Evolutionary conservation across 2,797 vertebrate species (phyloP).

Genomic region (Danio choprae): DNA sequence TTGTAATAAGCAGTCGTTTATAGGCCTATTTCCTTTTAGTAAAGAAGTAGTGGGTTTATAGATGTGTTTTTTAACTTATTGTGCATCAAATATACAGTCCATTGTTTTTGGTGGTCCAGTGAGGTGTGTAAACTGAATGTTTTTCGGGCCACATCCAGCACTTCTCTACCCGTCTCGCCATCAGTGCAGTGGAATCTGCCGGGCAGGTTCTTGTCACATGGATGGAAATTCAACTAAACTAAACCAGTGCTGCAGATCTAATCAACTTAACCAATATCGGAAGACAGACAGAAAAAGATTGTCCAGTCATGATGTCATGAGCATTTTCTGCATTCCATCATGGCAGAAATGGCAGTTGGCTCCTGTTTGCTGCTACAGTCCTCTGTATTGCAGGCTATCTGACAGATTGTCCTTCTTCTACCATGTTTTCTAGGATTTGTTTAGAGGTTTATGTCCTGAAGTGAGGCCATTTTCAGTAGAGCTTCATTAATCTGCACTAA

Average conservation of each 20-base stretch:
- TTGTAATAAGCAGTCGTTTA: too few relatives aligned
- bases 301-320: not conserved
- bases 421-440: not conserved
- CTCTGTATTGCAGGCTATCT: not conserved
- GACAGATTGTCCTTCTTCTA: constrained; percentile 4
- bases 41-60: too few relatives aligned
- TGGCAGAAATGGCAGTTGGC: not conserved
- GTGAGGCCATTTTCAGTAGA: not conserved
- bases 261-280: constrained; percentile 2
- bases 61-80: too few relatives aligned
- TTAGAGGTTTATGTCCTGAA: not conserved
- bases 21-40: too few relatives aligned
- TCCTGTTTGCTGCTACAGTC: not conserved
- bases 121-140: not conserved
- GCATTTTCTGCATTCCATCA: not conserved
- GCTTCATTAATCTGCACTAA: constrained; percentile 1
- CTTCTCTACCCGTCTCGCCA: not conserved
- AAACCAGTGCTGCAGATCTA: not conserved
- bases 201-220: constrained; percentile 24
- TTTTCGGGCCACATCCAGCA: not conserved
- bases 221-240: constrained; percentile 8
- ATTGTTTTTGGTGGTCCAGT: not conserved
- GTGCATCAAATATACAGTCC: too few relatives aligned
- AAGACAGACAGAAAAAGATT: constrained; percentile 4
- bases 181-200: not conserved